These are phyloP conservation scores for Trachurus trachurus DNA, from an alignment of 2,797 vertebrate species.

Conservation along the genomic window DNA sequence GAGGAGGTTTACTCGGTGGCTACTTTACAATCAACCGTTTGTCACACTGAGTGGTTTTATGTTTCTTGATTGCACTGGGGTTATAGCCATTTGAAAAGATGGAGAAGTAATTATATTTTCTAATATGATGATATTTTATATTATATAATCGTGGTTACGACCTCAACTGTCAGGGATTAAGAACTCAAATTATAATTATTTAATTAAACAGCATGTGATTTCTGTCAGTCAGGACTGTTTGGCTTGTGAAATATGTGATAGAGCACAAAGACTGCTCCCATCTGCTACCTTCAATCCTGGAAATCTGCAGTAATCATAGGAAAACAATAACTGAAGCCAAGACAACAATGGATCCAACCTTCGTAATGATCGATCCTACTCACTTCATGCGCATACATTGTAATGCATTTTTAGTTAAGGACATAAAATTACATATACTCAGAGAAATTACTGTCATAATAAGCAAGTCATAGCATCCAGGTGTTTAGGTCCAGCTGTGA, in stretches of 20 bases:
- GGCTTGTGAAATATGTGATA: background rate
- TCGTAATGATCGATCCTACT: background rate
- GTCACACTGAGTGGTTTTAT: slow-evolving; percentile 10
- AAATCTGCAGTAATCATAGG: background rate
- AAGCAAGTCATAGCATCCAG: too few species aligned
- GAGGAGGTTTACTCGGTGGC: background rate
- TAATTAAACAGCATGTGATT: background rate
- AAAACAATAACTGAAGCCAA: background rate
- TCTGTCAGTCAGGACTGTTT: background rate
- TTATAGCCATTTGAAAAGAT: background rate
- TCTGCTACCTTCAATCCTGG: background rate
- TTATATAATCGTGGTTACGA: background rate
- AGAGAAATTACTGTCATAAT: too few species aligned
- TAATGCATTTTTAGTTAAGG: too few species aligned
- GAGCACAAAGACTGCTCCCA: background rate
- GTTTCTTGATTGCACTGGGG: background rate
- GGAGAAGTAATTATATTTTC: background rate
- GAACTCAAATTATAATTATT: background rate
- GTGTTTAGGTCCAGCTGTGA: too few species aligned
- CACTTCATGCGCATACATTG: background rate
- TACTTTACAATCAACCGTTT: slow-evolving; percentile 1
- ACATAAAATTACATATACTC: too few species aligned
- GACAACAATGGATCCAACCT: background rate
- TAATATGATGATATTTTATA: background rate
- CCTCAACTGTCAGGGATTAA: slow-evolving; percentile 5